phyloP scores from a whole-genome alignment of 2,113 vertebrate genomes.

The Pardalotus punctatus region DNA sequence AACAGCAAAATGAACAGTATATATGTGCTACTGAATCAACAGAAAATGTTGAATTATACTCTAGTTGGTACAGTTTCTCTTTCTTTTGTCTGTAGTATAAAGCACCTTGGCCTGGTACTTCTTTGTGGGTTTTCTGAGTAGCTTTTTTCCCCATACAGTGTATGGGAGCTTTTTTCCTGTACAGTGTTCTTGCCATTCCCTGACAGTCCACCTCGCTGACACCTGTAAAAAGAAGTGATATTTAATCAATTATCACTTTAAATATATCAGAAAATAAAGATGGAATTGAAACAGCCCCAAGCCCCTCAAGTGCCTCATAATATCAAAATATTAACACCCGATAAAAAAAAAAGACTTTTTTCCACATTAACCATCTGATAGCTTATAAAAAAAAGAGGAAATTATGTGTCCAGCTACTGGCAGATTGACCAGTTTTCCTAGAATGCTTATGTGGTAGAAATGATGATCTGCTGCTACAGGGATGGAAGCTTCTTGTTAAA shows the following conservation, averaged over 20 bases:
- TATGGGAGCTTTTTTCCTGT: background rate
- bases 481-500: background rate
- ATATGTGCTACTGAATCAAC: background rate
- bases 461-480: background rate
- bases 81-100: background rate
- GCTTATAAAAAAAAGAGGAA: background rate
- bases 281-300: background rate
- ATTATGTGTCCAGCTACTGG: background rate
- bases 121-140: background rate
- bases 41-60: background rate
- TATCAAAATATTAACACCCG: background rate
- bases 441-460: background rate
- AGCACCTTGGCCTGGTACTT: background rate
- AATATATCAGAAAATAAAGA: background rate
- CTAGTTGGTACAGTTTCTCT: background rate
- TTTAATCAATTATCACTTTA: conserved; percentile 16
- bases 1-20: background rate
- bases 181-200: background rate
- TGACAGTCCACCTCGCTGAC: background rate
- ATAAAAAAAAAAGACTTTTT: background rate
- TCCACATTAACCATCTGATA: background rate
- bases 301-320: background rate
- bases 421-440: background rate
- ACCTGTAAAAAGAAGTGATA: background rate
- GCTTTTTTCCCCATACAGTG: background rate